phyloP scores from a whole-genome alignment of 2,113 vertebrate genomes.

The Mastomys coucha region DNA sequence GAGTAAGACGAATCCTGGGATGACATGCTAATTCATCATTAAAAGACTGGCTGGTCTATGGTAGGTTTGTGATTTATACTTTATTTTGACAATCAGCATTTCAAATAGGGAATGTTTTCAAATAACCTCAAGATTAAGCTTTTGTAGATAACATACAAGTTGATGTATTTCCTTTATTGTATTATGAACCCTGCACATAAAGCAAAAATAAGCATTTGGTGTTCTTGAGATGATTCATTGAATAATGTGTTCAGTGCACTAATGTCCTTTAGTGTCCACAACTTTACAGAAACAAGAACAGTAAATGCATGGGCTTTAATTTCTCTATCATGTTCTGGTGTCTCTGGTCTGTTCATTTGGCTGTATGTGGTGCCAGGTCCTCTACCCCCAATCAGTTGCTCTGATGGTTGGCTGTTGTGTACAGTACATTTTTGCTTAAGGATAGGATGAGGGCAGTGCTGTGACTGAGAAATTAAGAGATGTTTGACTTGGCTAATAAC shows the following conservation, averaged over 20 bases:
- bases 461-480: background rate
- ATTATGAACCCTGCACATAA: conserved; percentile 15
- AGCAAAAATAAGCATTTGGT: conserved; percentile 6
- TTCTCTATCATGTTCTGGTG: background rate
- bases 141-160: conserved; percentile 33
- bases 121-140: conserved; percentile 42
- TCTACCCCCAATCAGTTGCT: background rate
- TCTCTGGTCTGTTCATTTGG: background rate
- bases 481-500: background rate
- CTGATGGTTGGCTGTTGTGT: background rate
- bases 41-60: background rate
- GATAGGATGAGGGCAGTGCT: background rate
- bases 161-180: conserved; percentile 22
- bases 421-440: background rate
- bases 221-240: conserved; percentile 27
- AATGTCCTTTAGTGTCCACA: background rate
- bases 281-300: background rate
- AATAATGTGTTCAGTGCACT: background rate
- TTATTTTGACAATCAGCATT: conserved; percentile 64
- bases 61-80: conserved; percentile 50
- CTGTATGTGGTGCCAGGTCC: background rate
- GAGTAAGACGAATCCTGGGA: conserved; percentile 10
- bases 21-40: background rate
- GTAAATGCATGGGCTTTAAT: background rate
- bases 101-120: conserved; percentile 58